Evolutionary conservation across 2,113 vertebrate genomes (phyloP).

Genomic region (Litocranius walleri): DNA sequence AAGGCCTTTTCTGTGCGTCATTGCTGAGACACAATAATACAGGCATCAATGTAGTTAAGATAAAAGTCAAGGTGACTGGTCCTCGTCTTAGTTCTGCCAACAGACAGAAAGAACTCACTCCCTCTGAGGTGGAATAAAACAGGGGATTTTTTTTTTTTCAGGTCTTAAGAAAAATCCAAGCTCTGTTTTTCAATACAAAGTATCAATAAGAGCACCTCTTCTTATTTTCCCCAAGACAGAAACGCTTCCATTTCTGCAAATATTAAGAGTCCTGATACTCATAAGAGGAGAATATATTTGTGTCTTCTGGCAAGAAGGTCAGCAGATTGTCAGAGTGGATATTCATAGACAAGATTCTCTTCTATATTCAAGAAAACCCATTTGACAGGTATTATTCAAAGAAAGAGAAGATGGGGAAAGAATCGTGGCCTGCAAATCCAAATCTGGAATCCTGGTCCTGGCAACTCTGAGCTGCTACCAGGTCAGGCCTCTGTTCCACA

Average conservation of each 20-base stretch:
- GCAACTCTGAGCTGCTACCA: not conserved
- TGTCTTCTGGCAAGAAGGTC: not conserved
- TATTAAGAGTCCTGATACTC: not conserved
- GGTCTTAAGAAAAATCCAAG: not conserved
- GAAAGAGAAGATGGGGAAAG: not conserved
- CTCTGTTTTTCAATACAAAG: not conserved
- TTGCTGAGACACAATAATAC: not conserved
- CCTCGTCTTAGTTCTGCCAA: not conserved
- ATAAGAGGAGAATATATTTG: not conserved
- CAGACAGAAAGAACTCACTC: not conserved
- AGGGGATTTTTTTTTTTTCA: not conserved
- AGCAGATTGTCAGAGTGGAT: not conserved
- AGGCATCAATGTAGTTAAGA: not conserved
- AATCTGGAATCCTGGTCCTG: not conserved
- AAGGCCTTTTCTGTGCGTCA: not conserved
- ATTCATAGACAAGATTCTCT: not conserved
- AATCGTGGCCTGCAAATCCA: not conserved
- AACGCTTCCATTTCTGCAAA: not conserved
- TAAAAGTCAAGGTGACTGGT: not conserved
- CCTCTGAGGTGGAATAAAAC: not conserved
- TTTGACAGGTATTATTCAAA: not conserved
- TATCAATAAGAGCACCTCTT: not conserved
- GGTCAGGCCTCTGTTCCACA: not conserved
- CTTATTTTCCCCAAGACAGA: not conserved
- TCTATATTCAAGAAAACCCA: not conserved